phyloP scores from a whole-genome alignment of 2,888 invertebrate species.

The Nymphalis c-album region DNA sequence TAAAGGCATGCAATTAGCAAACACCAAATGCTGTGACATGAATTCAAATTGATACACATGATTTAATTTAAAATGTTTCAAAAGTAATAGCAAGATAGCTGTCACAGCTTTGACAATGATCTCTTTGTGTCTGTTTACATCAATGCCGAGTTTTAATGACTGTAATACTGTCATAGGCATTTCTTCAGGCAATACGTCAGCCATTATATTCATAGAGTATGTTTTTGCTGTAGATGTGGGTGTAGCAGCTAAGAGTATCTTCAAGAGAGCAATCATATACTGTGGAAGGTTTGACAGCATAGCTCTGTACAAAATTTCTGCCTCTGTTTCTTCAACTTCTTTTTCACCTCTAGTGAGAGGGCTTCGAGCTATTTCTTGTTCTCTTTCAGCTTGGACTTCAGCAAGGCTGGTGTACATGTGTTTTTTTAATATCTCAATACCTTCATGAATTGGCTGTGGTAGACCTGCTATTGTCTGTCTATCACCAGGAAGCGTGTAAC shows the following conservation, averaged over 20 bases:
- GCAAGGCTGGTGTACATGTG: slow-evolving; percentile 97
- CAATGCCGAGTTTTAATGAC: slow-evolving; percentile 96
- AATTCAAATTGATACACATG: slow-evolving; percentile 99
- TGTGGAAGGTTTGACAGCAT: slow-evolving; percentile 97
- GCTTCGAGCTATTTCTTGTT: slow-evolving; percentile 94
- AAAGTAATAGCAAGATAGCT: slow-evolving; percentile 91
- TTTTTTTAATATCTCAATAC: slow-evolving; percentile 93
- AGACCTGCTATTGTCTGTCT: slow-evolving; percentile 94
- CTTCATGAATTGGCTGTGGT: slow-evolving; percentile 98
- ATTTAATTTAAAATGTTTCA: slow-evolving; percentile 98
- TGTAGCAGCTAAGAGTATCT: slow-evolving; percentile 97
- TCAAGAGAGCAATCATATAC: slow-evolving; percentile 97
- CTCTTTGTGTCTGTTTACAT: slow-evolving; percentile 99
- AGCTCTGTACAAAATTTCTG: slow-evolving; percentile 95
- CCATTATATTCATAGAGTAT: slow-evolving; percentile 98
- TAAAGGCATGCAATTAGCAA: slow-evolving; percentile 99
- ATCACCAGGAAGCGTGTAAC: slow-evolving; percentile 94
- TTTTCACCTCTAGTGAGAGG: slow-evolving; percentile 93
- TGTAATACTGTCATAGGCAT: slow-evolving; percentile 98
- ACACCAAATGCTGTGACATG: slow-evolving; percentile 98
- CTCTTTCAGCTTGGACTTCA: slow-evolving; percentile 94
- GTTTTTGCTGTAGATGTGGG: slow-evolving; percentile 99
- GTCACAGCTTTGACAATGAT: slow-evolving; percentile 98
- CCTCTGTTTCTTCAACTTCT: slow-evolving; percentile 89
- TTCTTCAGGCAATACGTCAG: slow-evolving; percentile 98